Evolutionary conservation across 2,113 vertebrate species (phyloP).

Genomic region (Alligator sinensis): DNA sequence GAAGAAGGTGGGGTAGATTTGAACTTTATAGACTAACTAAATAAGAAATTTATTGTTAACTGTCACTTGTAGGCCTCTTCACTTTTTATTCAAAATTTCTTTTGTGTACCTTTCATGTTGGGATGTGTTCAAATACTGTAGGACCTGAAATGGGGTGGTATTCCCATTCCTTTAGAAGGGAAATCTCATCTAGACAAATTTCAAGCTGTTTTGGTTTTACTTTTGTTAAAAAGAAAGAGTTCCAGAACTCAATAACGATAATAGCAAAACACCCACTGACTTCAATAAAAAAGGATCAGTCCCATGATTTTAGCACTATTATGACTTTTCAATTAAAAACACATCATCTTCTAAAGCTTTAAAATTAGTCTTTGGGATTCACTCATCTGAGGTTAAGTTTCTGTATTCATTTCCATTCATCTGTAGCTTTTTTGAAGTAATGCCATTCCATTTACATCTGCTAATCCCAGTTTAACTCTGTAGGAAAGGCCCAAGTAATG

Average conservation of each 20-base stretch:
- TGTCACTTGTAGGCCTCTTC: not conserved
- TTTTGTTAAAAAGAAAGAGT: not conserved
- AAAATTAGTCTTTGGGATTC: not conserved
- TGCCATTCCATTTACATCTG: not conserved
- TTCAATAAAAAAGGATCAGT: not conserved
- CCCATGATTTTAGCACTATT: not conserved
- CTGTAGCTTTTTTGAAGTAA: not conserved
- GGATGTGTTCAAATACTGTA: not conserved
- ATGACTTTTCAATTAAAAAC: not conserved
- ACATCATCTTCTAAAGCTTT: not conserved
- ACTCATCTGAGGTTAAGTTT: not conserved
- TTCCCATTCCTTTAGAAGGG: not conserved
- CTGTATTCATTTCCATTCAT: not conserved
- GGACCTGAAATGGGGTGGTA: not conserved
- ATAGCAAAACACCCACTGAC: not conserved
- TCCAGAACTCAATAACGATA: not conserved
- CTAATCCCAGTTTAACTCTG: not conserved
- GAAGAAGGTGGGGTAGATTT: not conserved
- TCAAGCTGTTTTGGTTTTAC: not conserved
- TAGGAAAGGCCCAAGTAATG: not conserved
- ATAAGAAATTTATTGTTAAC: not conserved
- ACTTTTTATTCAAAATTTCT: rapidly evolving
- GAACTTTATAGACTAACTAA: no score
- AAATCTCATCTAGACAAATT: not conserved
- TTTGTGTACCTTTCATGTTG: not conserved